phyloP scores from a whole-genome alignment of 2,113 vertebrate species.

The Egretta garzetta region DNA sequence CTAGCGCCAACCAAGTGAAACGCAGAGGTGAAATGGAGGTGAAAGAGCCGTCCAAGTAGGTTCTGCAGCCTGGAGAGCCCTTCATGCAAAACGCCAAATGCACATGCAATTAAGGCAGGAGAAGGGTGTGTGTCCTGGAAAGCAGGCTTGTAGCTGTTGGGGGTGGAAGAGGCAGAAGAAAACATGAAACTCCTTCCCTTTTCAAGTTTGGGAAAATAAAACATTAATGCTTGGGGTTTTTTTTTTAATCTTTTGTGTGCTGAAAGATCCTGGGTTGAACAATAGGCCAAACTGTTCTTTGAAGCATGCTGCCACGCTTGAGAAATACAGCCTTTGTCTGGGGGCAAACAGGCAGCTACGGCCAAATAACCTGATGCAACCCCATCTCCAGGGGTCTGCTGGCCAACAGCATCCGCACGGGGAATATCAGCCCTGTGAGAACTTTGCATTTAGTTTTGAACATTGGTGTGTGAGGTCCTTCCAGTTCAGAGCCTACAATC shows the following conservation, averaged over 20 bases:
- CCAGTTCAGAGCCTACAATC: neutral
- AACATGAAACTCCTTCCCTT: neutral
- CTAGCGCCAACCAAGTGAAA: neutral
- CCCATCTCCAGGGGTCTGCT: neutral
- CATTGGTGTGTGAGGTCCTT: neutral
- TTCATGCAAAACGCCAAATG: neutral
- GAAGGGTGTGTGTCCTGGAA: neutral
- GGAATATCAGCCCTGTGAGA: neutral
- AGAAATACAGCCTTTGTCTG: neutral
- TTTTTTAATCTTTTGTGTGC: neutral
- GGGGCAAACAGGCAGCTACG: neutral
- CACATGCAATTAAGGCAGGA: neutral
- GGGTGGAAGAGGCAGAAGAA: neutral
- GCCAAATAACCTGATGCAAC: neutral
- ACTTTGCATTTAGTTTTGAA: neutral
- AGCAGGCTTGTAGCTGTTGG: neutral
- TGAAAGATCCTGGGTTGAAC: neutral
- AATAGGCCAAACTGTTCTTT: neutral
- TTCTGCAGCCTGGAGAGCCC: neutral
- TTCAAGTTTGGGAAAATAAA: neutral
- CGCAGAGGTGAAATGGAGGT: neutral
- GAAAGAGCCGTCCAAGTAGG: neutral
- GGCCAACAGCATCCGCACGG: rapidly evolving
- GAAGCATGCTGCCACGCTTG: neutral
- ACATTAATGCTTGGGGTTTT: neutral